These are phyloP conservation scores for Sacculina carcini DNA, from an alignment of 2,888 invertebrate genomes.

Conservation along the genomic window DNA sequence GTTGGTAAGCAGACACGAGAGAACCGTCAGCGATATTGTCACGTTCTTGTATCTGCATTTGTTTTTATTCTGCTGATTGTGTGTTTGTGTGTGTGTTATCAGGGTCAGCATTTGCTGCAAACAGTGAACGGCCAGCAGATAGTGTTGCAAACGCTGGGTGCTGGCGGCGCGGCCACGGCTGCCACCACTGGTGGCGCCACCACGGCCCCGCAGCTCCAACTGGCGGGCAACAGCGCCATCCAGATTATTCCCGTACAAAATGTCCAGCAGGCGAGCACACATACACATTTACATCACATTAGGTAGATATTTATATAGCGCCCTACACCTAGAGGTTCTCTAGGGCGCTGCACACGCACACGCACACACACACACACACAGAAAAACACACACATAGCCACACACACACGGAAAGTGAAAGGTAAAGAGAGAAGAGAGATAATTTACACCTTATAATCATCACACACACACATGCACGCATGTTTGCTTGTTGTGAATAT, in stretches of 20 bases:
- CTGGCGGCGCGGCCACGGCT: conserved; percentile 19
- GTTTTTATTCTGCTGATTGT: neutral
- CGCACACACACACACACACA: too few relatives aligned
- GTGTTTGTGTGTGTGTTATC: neutral
- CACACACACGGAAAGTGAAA: too few relatives aligned
- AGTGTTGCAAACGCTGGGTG: conserved; percentile 13
- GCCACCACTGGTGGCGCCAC: conserved; percentile 29
- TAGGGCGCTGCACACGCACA: too few relatives aligned
- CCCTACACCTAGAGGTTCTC: too few relatives aligned
- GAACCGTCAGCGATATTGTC: too few relatives aligned
- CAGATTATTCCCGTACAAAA: neutral
- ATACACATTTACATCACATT: neutral
- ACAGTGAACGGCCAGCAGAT: conserved; percentile 13
- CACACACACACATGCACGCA: too few relatives aligned
- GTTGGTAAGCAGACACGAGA: neutral
- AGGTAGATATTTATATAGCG: too few relatives aligned
- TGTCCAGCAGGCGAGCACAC: neutral
- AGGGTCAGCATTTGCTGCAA: conserved; percentile 13
- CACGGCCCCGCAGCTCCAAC: conserved; percentile 41
- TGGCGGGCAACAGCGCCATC: conserved; percentile 18
- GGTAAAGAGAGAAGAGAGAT: too few relatives aligned
- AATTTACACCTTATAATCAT: too few relatives aligned
- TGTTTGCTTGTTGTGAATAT: too few relatives aligned
- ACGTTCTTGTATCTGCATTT: too few relatives aligned
- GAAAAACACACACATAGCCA: too few relatives aligned